Evolutionary conservation across 2,797 vertebrate species (phyloP).

Genomic region (Macropodus opercularis): DNA sequence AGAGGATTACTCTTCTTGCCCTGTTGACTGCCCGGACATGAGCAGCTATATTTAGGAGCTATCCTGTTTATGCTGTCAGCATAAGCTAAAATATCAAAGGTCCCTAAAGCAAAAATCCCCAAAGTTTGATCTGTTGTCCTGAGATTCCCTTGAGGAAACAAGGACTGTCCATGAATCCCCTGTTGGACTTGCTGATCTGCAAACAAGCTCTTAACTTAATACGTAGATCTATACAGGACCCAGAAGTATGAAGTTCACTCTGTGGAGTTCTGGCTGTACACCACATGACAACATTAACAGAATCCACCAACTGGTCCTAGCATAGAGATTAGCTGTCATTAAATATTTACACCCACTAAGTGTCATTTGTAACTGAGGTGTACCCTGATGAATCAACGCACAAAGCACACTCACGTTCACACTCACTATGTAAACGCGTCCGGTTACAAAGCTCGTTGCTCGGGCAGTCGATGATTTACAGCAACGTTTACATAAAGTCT

Average conservation of each 20-base stretch:
- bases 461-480: background rate
- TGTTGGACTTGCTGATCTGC: conserved; percentile 14
- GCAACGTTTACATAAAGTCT: background rate
- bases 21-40: background rate
- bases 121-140: conserved; percentile 25
- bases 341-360: background rate
- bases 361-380: background rate
- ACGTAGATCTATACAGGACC: background rate
- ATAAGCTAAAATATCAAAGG: background rate
- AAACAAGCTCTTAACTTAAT: conserved; percentile 2
- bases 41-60: conserved; percentile 12
- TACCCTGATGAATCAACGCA: no score
- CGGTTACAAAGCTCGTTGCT: no score
- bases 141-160: conserved; percentile 9
- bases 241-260: background rate
- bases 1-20: background rate
- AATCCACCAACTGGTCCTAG: background rate
- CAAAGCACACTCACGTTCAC: no score
- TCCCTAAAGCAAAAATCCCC: conserved; percentile 33
- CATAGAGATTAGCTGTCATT: background rate
- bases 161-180: conserved; percentile 15
- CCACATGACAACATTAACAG: background rate
- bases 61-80: conserved; percentile 7
- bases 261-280: no score
- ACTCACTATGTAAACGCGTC: no score